Conservation (phyloP, 2,113 vertebrate species). For the Bolborhynchus lineola region DNA sequence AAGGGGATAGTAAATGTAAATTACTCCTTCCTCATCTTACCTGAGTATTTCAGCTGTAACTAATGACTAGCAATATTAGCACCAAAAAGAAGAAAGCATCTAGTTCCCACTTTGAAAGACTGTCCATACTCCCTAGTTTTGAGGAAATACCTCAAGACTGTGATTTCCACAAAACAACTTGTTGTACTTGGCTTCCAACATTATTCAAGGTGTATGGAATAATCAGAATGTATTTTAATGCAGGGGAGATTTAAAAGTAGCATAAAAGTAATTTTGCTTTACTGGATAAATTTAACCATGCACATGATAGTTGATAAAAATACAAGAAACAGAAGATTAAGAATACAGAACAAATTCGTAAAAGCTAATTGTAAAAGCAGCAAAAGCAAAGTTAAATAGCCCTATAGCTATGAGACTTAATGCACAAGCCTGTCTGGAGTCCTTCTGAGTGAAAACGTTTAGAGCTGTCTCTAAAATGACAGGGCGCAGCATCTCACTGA, state of each 20-base stretch:
- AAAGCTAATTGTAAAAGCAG: not conserved
- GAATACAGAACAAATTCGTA: not conserved
- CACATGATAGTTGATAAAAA: not conserved
- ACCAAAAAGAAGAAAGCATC: not conserved
- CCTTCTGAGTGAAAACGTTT: not conserved
- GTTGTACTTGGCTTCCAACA: not conserved
- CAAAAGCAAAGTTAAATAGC: not conserved
- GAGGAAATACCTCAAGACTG: not conserved
- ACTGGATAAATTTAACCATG: not conserved
- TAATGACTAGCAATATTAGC: not conserved
- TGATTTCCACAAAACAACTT: not conserved
- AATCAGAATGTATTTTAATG: not conserved
- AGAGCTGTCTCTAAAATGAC: not conserved
- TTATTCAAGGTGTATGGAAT: not conserved
- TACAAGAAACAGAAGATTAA: not conserved
- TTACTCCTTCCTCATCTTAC: not conserved
- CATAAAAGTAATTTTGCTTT: not conserved
- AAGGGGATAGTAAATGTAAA: not conserved
- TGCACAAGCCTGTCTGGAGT: not conserved
- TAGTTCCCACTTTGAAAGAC: not conserved
- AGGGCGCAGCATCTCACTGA: not conserved
- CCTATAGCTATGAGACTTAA: not conserved
- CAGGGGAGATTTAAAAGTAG: not conserved
- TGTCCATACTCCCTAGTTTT: not conserved
- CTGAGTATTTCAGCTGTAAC: not conserved